These are phyloP conservation scores for Hypothenemus hampei DNA, from an alignment of 1,140 invertebrate species.

Conservation along the genomic window DNA sequence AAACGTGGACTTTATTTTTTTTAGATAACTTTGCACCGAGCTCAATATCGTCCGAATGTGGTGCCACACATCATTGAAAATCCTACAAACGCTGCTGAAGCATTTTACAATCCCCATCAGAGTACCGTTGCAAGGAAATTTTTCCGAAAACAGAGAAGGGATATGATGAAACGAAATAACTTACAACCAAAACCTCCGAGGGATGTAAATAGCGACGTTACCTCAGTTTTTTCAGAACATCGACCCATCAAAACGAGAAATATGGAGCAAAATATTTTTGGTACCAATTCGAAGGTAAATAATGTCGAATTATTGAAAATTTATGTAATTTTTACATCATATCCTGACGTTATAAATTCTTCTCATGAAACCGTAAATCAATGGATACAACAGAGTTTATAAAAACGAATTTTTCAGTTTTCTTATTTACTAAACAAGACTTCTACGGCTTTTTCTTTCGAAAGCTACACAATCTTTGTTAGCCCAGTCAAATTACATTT, in stretches of 20 bases:
- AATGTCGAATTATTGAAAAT: too few relatives aligned
- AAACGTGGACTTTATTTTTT: not conserved
- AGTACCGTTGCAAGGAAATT: slow-evolving; percentile 88
- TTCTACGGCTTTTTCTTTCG: too few relatives aligned
- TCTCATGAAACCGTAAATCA: too few relatives aligned
- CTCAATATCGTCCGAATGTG: slow-evolving; percentile 64
- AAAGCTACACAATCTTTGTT: too few relatives aligned
- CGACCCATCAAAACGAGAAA: slow-evolving; percentile 51
- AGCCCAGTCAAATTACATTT: too few relatives aligned
- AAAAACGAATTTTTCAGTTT: too few relatives aligned
- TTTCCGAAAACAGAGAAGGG: slow-evolving; percentile 79
- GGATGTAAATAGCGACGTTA: slow-evolving; percentile 53
- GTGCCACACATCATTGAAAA: slow-evolving; percentile 64
- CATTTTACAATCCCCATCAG: slow-evolving; percentile 91
- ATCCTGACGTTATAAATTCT: too few relatives aligned
- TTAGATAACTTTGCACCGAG: slow-evolving; percentile 51
- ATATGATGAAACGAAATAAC: slow-evolving; percentile 69
- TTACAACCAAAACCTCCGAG: slow-evolving; percentile 61
- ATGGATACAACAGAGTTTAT: too few relatives aligned
- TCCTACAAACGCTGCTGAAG: slow-evolving; percentile 58
- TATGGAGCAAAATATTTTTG: slow-evolving; percentile 60
- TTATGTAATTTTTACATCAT: too few relatives aligned
- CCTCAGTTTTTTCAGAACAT: slow-evolving; percentile 50
- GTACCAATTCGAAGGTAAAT: slow-evolving; percentile 56
- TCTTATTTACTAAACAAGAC: too few relatives aligned